Conservation (phyloP, 1,140 invertebrate genomes). For the Leptinotarsa texana region DNA sequence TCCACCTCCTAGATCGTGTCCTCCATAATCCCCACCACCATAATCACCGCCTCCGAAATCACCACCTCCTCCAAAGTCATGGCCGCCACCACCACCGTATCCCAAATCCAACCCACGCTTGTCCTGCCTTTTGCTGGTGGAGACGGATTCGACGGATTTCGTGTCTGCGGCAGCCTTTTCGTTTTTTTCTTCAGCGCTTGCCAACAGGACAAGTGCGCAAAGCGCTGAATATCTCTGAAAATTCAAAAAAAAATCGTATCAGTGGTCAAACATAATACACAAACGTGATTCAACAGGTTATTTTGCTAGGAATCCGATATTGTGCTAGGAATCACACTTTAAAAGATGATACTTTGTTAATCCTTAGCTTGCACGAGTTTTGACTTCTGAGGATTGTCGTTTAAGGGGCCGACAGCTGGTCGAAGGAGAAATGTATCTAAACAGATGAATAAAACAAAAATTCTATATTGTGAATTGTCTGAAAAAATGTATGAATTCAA, state of each 20-base stretch:
- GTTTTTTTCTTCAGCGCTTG: slow-evolving; percentile 57
- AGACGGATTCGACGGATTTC: slow-evolving; percentile 49
- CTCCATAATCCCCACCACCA: slow-evolving; percentile 59
- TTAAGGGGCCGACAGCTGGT: too few species aligned
- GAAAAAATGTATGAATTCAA: too few species aligned
- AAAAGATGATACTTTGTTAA: too few species aligned
- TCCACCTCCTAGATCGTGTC: slow-evolving; percentile 32
- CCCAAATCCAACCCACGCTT: slow-evolving; percentile 63
- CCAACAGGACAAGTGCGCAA: slow-evolving; percentile 59
- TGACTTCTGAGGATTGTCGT: too few species aligned
- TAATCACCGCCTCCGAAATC: slow-evolving; percentile 35
- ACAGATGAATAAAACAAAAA: too few species aligned
- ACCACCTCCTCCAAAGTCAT: slow-evolving; percentile 58
- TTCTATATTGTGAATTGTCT: too few species aligned
- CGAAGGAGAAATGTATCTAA: too few species aligned
- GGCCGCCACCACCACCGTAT: slow-evolving; percentile 64
- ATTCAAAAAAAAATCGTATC: background rate
- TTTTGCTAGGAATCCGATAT: too few species aligned
- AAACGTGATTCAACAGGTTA: too few species aligned
- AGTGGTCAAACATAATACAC: too few species aligned
- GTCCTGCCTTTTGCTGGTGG: slow-evolving; percentile 63
- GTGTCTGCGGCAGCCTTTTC: slow-evolving; percentile 56
- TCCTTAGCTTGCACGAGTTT: too few species aligned
- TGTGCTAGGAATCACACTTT: too few species aligned
- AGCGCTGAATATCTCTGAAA: slow-evolving; percentile 56